A percentile compares a stretch with the other conserved stretches of the same genome.
phyloP scores from a whole-genome alignment of 2,113 vertebrate genomes.

The Oncorhynchus mykiss region DNA sequence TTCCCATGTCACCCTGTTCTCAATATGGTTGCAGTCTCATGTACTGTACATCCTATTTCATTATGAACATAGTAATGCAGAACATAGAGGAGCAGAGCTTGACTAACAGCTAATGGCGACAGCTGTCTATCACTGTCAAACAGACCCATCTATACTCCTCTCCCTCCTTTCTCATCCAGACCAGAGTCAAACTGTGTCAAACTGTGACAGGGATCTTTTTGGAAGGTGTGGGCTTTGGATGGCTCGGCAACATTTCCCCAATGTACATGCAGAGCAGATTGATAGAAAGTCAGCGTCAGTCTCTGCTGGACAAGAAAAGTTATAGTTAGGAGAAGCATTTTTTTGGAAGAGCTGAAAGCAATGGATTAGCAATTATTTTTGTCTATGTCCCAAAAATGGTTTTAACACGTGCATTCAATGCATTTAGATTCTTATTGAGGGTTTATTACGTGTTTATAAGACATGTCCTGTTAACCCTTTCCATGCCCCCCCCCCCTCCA shows the following conservation, averaged over 20 bases:
- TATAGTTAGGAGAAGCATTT: not conserved
- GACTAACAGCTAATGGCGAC: not conserved
- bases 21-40: not conserved
- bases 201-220: not conserved
- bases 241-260: slow-evolving; percentile 4
- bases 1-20: not conserved
- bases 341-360: not conserved
- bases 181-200: not conserved
- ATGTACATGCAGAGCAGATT: not conserved
- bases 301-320: not conserved
- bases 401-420: too few species aligned
- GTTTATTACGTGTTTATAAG: too few species aligned
- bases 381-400: not conserved
- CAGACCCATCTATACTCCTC: not conserved
- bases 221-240: not conserved
- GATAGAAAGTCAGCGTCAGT: not conserved
- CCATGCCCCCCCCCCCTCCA: slow-evolving; percentile 50
- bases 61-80: not conserved
- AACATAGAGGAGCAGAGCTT: not conserved
- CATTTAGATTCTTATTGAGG: too few species aligned
- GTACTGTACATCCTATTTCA: not conserved
- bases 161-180: not conserved
- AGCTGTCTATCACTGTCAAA: not conserved
- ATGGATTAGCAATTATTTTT: not conserved
- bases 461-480: too few species aligned